Percentiles rank a stretch among this genome's conserved stretches.
These are phyloP conservation scores for Spheniscus mendiculus DNA, from an alignment of 2,113 vertebrate genomes.

Conservation along the genomic window DNA sequence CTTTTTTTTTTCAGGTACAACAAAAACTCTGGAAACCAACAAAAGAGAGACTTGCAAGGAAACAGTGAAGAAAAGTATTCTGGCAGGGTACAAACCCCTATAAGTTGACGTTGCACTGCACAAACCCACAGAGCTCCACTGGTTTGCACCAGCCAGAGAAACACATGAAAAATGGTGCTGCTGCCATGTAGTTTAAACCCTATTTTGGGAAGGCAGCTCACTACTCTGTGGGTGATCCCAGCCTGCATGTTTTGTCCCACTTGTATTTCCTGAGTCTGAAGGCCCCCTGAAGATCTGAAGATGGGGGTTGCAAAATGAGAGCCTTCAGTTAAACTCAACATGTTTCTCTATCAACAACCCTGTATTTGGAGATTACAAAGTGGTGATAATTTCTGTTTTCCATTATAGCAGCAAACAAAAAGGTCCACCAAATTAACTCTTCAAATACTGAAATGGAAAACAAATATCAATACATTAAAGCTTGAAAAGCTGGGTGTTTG, in stretches of 20 bases:
- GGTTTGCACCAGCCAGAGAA: neutral
- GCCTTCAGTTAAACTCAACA: neutral
- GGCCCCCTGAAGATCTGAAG: neutral
- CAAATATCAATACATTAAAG: neutral
- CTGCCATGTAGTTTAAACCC: neutral
- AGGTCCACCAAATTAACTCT: neutral
- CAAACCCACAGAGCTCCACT: neutral
- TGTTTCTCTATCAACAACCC: neutral
- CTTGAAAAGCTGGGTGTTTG: neutral
- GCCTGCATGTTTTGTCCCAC: neutral
- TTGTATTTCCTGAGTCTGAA: neutral
- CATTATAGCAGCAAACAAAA: neutral
- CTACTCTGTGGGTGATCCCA: neutral
- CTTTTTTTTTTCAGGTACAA: neutral
- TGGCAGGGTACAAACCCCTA: accelerated
- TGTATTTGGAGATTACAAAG: neutral
- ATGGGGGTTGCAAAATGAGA: neutral
- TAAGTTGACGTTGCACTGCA: accelerated
- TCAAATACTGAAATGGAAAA: neutral
- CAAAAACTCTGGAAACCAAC: neutral
- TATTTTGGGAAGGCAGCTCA: neutral
- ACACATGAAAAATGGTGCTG: neutral
- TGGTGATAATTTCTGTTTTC: neutral
- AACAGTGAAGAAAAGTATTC: neutral
- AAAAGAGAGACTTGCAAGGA: neutral